Evolutionary conservation across 2,113 vertebrate genomes (phyloP), one percentile per base, ranked within the genome.

Genomic region (Festucalex cinctus): DNA sequence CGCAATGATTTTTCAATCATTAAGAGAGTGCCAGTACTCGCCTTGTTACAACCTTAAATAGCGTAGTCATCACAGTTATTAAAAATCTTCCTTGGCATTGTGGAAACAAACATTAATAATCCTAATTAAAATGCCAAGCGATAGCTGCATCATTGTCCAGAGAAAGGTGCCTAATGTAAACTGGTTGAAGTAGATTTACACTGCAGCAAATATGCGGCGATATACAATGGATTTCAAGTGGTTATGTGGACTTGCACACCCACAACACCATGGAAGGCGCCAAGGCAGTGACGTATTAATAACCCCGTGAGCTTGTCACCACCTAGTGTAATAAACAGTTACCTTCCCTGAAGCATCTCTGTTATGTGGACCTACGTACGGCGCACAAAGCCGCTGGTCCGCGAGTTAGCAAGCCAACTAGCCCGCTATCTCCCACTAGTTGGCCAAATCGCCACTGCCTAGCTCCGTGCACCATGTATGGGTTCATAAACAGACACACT

Each of bases 1-100:
- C 51, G 63, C 68, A 67, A 62, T 70, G 17, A 68, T 68, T 43
- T 51, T 57, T 54, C 19, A 57, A 32, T 64, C 68, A 32, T 54
- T 66, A 43, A 63, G 22, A 62, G 66, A 59, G 51, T 75, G 48
- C 71, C 70, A 76, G 46, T 56, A 54, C 24, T 43, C 24, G 44
- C 39, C 28, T 9, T 17, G 20, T 64, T 70, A 73, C 59, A 28
- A 59, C 39, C 68, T 68, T 66, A 67, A 79, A 72, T 70, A 71
- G 28, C 74, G 73, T 56, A 75, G 66, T 70, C 62, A 65, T 65
- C 24, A 58, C 9, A 65, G 51, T 59, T 61, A 46, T 61, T 66
- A 28, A 78, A 78, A 44, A 36, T 73, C 66, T 73, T 61, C 62
- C 48, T 73, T 24, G 53, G 66, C 56, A 59, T 65, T 5, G 14